Conservation (phyloP, 1,140 invertebrate genomes). For the Philotrypesis tridentata region DNA sequence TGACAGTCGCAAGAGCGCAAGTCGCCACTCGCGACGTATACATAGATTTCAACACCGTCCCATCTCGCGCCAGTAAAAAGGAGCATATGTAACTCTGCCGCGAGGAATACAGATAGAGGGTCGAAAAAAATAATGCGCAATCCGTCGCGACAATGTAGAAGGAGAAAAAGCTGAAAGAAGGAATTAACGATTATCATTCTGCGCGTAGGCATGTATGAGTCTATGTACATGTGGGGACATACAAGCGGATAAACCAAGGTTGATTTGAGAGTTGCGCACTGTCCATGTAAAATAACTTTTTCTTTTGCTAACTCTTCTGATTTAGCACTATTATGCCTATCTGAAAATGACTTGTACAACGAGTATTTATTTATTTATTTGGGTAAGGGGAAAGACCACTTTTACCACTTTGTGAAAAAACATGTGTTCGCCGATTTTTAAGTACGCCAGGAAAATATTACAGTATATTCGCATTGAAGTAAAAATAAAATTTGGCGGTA, state of each 20-base stretch:
- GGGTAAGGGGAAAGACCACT: too few species aligned
- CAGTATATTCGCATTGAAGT: too few species aligned
- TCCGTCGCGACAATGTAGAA: not conserved
- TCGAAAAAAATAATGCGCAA: slow-evolving; percentile 19
- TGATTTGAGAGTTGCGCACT: not conserved
- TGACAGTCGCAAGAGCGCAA: not conserved
- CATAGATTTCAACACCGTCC: slow-evolving; percentile 14
- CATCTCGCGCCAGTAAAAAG: not conserved
- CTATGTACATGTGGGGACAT: not conserved
- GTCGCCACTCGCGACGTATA: not conserved
- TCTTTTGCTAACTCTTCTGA: not conserved
- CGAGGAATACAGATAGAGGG: slow-evolving; percentile 20
- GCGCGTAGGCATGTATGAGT: not conserved
- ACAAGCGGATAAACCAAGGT: not conserved
- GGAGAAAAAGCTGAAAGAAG: not conserved
- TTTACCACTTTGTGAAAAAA: too few species aligned
- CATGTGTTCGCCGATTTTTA: too few species aligned
- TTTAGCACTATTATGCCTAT: not conserved
- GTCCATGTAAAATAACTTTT: not conserved
- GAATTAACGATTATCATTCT: slow-evolving; percentile 6
- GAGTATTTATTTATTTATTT: too few species aligned
- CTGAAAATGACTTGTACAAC: too few species aligned
- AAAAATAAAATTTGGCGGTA: too few species aligned
- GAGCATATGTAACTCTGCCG: slow-evolving; percentile 14
- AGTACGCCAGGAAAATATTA: too few species aligned